A percentile compares a stretch with the other conserved stretches of the same genome.
Conservation (phyloP, 2,888 invertebrate species). For the Drosophila gaucha region DNA sequence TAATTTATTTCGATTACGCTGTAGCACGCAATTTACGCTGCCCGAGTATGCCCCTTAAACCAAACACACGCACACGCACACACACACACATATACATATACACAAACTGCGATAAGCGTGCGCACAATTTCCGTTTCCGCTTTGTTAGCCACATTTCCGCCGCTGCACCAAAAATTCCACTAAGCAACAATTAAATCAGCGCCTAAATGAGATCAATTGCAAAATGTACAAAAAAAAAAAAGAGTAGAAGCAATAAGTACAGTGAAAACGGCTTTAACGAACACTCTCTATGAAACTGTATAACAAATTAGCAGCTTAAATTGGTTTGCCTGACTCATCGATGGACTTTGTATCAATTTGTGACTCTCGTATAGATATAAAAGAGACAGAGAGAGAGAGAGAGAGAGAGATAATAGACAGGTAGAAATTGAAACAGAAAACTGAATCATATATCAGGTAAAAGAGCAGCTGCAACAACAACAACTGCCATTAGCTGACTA, state of each 20-base stretch:
- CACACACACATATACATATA: not conserved
- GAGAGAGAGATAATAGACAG: constrained; percentile 3
- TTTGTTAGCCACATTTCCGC: constrained; percentile 64
- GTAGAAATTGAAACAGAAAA: constrained; percentile 27
- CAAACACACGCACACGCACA: constrained; percentile 23
- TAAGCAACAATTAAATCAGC: constrained; percentile 77
- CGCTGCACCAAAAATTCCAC: constrained; percentile 50
- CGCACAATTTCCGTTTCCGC: constrained; percentile 75
- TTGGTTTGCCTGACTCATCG: constrained; percentile 39
- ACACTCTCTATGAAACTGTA: not conserved
- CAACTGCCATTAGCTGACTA: constrained; percentile 69
- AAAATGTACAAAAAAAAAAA: not conserved
- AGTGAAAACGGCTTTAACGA: not conserved
- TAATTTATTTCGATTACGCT: constrained; percentile 79
- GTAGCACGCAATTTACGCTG: constrained; percentile 77
- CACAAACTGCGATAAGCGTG: constrained; percentile 63
- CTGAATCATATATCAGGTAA: constrained; percentile 57
- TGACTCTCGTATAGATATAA: constrained; percentile 9
- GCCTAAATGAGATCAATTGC: constrained; percentile 34
- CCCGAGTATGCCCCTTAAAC: constrained; percentile 63
- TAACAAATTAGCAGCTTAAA: constrained; percentile 1
- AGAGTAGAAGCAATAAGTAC: not conserved
- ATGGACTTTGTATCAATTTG: constrained; percentile 36
- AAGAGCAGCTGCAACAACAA: constrained; percentile 15
- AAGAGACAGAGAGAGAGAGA: not conserved